phyloP scores from a whole-genome alignment of 2,113 vertebrate species.

The Salvelinus sp. region DNA sequence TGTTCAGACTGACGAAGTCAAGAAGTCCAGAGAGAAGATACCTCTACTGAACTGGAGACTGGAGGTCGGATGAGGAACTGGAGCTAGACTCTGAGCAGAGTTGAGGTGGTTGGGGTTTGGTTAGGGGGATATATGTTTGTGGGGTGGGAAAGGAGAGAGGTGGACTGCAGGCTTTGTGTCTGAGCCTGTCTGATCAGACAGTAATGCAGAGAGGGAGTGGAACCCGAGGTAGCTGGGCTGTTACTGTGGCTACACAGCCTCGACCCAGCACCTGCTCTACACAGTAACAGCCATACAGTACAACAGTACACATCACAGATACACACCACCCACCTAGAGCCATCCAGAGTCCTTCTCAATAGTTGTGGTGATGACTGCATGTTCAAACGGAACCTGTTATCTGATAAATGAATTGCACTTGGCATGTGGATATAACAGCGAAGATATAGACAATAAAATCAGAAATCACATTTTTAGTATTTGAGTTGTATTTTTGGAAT shows the following conservation, averaged over 20 bases:
- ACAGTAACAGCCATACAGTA: constrained; percentile 38
- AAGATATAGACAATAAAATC: not conserved
- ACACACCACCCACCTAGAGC: not conserved
- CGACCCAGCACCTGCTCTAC: constrained; percentile 42
- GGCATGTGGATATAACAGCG: too few relatives aligned
- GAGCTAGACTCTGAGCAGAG: too few relatives aligned
- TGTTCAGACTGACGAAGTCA: constrained; percentile 2
- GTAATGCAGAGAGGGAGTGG: constrained; percentile 66
- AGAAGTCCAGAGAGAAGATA: not conserved
- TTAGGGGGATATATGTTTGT: not conserved
- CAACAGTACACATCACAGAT: not conserved
- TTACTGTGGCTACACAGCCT: constrained; percentile 27
- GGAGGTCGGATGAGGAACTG: not conserved
- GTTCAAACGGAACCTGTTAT: not conserved
- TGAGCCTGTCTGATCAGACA: constrained; percentile 53
- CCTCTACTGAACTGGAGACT: not conserved
- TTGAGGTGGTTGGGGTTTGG: not conserved
- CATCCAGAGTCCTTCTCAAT: not conserved
- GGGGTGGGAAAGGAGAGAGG: constrained; percentile 16
- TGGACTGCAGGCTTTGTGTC: constrained; percentile 48
- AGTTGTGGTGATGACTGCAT: not conserved
- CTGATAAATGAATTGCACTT: too few relatives aligned
- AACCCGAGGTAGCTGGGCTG: constrained; percentile 42
- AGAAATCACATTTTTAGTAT: not conserved
- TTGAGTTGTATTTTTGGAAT: not conserved